Evolutionary conservation across 1,140 invertebrate species (phyloP), one percentile per base, ranked within the genome.

Genomic region (Sycophaga agraensis): DNA sequence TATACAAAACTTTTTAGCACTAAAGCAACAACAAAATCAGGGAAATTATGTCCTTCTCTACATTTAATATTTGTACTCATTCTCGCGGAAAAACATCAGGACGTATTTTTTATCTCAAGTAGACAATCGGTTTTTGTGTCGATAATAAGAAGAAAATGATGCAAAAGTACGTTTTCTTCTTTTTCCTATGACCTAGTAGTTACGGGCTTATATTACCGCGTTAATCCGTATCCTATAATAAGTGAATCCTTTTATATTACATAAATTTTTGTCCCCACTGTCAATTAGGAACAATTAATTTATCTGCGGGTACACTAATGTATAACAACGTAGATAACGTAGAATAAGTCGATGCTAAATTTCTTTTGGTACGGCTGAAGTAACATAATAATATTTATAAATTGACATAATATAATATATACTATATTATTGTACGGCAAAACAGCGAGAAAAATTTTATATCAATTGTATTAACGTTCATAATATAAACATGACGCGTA

Each of bases 401-500:
- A 45, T 68, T 56, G 66, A 42, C 70, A 58, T 67, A 46, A 54
- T 60, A 60, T 46, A 46, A 22, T 45, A 24, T 24, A 45, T 46
- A 39, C 16, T 48, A 66, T 61, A 70, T 67, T 66, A 71, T 68
- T 69, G 65, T 58, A 66, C 49, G 65, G 40, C 60, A 59, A 51
- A 64, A 68, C 11, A 50, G 64, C 57, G 68, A 68, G 34, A 63
- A 70, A 68, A 58, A 61, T 73, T 73, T 73, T 73, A 73, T 73
- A 73, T 69, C 63, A 63, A 63, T 63, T 73, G 72, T 72, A 73
- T 72, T 73, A 71, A 65, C 68, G 61, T n/a, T n/a, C n/a, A n/a
- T 63, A 64, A 72, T 62, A 65, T 61, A 65, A 57, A 59, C 56
- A 54, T 24, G 35, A 48, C 50, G 35, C 56, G 35, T 51, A 51